These are phyloP conservation scores for Vultur gryphus DNA, from an alignment of 2,797 vertebrate genomes.

Conservation along the genomic window DNA sequence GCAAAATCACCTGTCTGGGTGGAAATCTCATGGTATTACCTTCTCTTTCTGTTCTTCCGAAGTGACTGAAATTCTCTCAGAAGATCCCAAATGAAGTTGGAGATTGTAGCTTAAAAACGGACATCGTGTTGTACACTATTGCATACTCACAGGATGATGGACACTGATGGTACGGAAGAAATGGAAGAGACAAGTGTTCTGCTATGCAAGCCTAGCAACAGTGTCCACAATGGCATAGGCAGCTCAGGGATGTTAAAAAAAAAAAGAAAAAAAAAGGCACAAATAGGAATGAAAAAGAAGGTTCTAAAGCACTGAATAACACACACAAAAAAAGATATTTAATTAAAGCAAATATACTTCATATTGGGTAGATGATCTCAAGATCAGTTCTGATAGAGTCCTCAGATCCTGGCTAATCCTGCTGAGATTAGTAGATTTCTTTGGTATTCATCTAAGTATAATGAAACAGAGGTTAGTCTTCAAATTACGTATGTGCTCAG, in stretches of 20 bases:
- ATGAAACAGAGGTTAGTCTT: neutral
- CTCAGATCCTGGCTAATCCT: neutral
- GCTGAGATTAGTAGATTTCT: neutral
- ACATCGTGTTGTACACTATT: fast-evolving
- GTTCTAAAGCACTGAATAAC: neutral
- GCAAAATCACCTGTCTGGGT: neutral
- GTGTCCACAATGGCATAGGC: neutral
- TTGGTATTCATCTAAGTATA: neutral
- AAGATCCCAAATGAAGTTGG: neutral
- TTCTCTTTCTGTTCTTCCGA: neutral
- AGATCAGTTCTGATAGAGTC: neutral
- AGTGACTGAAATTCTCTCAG: neutral
- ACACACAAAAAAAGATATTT: neutral
- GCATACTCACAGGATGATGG: neutral
- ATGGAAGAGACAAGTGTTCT: neutral
- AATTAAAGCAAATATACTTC: neutral
- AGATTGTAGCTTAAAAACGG: neutral
- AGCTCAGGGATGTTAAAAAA: neutral
- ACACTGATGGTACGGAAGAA: neutral
- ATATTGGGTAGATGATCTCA: neutral
- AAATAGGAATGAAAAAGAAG: neutral
- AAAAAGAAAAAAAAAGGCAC: neutral
- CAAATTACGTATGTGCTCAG: neutral
- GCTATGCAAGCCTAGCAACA: neutral
- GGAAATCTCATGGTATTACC: neutral